These are phyloP conservation scores for Sinonovacula constricta DNA, from an alignment of 1,140 invertebrate genomes.

Conservation along the genomic window DNA sequence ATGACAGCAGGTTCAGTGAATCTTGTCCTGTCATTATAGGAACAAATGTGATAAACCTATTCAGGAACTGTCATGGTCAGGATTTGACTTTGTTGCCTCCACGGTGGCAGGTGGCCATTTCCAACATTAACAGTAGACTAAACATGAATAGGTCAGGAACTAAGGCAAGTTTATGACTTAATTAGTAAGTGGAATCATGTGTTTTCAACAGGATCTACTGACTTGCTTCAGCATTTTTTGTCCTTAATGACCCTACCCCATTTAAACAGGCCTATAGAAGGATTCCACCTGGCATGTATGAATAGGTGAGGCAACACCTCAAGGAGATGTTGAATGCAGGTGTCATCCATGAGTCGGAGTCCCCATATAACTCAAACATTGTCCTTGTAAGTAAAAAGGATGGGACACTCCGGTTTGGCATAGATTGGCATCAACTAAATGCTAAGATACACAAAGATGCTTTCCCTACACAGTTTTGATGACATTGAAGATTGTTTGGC, in stretches of 20 bases:
- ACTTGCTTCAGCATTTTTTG: slow-evolving; percentile 25
- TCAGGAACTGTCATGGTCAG: too few relatives aligned
- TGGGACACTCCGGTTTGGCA: slow-evolving; percentile 20
- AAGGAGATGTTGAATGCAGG: slow-evolving; percentile 12
- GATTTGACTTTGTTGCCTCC: too few relatives aligned
- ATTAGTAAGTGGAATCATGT: slow-evolving; percentile 36
- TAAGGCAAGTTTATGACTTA: slow-evolving; percentile 6
- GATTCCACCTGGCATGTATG: slow-evolving; percentile 33
- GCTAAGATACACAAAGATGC: slow-evolving; percentile 2
- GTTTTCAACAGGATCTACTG: slow-evolving; percentile 18
- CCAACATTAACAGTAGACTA: neutral
- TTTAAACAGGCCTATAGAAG: too few relatives aligned
- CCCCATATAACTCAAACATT: slow-evolving; percentile 13
- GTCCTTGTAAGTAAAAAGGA: slow-evolving; percentile 14
- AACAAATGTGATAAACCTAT: too few relatives aligned
- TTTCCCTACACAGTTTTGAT: slow-evolving; percentile 14
- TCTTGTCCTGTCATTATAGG: too few relatives aligned
- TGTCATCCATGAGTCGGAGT: slow-evolving; percentile 11
- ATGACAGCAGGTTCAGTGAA: too few relatives aligned
- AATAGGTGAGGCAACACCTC: too few relatives aligned
- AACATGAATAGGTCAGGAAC: neutral
- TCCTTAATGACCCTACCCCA: slow-evolving; percentile 13
- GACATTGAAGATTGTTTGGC: slow-evolving; percentile 9
- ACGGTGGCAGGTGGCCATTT: too few relatives aligned
- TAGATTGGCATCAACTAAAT: neutral